Evolutionary conservation across 2,888 invertebrate genomes (phyloP).

Genomic region (Parthenolecanium corni): DNA sequence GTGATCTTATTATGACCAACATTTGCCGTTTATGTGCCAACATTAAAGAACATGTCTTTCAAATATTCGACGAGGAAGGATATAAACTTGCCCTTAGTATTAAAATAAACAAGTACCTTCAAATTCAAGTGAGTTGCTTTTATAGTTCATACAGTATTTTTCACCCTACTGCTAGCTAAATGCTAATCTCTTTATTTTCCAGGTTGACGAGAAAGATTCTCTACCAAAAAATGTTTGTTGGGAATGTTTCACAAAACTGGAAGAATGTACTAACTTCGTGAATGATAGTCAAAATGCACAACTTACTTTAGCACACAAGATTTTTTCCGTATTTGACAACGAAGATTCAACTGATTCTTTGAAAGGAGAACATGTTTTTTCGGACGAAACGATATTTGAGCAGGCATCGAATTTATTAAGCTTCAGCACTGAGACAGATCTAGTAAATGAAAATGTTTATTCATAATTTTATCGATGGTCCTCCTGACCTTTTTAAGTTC

Average conservation of each 20-base stretch:
- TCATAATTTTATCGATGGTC: no score
- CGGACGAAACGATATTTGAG: conserved; percentile 2
- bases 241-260: conserved; percentile 39
- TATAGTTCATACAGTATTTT: background rate
- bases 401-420: background rate
- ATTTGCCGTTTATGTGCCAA: conserved; percentile 42
- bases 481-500: no score
- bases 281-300: conserved; percentile 17
- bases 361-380: conserved; percentile 3
- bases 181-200: background rate
- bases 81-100: conserved; percentile 31
- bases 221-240: conserved; percentile 40
- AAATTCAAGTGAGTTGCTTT: conserved; percentile 5
- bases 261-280: conserved; percentile 6
- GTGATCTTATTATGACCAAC: background rate
- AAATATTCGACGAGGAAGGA: conserved; percentile 41
- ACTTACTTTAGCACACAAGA: conserved; percentile 3
- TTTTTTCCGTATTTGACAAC: conserved; percentile 6
- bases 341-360: conserved; percentile 11
- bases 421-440: background rate
- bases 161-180: background rate
- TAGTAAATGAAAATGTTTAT: background rate
- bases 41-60: conserved; percentile 38
- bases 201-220: conserved; percentile 38
- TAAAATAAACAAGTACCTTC: conserved; percentile 9